phyloP scores from a whole-genome alignment of 2,888 invertebrate genomes.

The Melinaea marsaeus region DNA sequence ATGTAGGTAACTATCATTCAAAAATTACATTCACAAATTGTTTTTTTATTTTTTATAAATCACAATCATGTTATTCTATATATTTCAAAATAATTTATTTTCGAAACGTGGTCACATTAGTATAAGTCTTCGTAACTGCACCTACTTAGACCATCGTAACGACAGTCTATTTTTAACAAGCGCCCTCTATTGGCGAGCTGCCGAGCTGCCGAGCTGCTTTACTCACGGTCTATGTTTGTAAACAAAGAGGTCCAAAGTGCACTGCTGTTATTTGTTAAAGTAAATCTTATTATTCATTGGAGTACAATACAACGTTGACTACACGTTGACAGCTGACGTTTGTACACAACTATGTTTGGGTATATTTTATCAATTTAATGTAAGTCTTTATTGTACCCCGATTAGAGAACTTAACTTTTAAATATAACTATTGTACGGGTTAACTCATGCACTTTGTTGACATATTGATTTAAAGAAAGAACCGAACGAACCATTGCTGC shows the following conservation, averaged over 20 bases:
- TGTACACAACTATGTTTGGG: too few relatives aligned
- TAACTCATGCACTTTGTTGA: too few relatives aligned
- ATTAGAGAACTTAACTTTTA: too few relatives aligned
- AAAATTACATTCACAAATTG: too few relatives aligned
- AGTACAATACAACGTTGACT: slow-evolving; percentile 4
- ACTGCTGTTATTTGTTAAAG: slow-evolving; percentile 7
- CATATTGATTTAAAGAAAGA: neutral
- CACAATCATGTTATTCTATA: too few relatives aligned
- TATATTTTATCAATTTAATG: too few relatives aligned
- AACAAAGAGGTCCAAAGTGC: slow-evolving; percentile 54
- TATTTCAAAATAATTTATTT: too few relatives aligned
- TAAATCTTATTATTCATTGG: slow-evolving; percentile 9
- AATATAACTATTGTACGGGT: too few relatives aligned
- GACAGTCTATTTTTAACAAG: slow-evolving; percentile 66
- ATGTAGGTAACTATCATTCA: too few relatives aligned
- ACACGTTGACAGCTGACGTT: neutral
- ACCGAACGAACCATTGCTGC: neutral
- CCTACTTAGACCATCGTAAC: slow-evolving; percentile 39
- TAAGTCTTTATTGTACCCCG: too few relatives aligned
- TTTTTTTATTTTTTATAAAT: too few relatives aligned
- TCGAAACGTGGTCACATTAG: slow-evolving; percentile 19
- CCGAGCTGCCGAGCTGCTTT: slow-evolving; percentile 60
- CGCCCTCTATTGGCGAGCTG: slow-evolving; percentile 74
- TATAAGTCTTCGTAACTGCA: slow-evolving; percentile 47
- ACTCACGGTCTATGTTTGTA: slow-evolving; percentile 73